Percentiles rank a stretch among this genome's conserved stretches.
Conservation (phyloP, 2,113 vertebrate species). For the Hassar affinis region DNA sequence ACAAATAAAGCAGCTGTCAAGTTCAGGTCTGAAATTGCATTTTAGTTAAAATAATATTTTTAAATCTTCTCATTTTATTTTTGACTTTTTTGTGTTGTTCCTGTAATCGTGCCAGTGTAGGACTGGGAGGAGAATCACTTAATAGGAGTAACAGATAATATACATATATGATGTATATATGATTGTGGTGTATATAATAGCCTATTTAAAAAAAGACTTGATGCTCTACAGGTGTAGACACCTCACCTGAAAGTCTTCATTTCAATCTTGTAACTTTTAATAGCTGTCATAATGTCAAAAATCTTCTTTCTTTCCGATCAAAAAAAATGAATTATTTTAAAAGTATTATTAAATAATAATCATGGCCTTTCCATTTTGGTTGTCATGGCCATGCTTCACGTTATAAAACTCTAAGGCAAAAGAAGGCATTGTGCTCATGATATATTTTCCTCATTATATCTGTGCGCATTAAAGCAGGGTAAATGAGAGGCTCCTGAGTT, state of each 20-base stretch:
- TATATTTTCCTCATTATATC: neutral
- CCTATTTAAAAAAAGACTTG: neutral
- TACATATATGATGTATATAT: no score
- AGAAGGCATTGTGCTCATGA: neutral
- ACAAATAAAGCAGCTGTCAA: neutral
- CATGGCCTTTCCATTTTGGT: no score
- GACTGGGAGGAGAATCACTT: neutral
- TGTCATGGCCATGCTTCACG: no score
- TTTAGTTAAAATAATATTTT: neutral
- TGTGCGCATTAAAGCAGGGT: conserved; percentile 4
- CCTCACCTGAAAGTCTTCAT: neutral
- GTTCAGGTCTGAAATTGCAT: neutral
- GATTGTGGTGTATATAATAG: neutral
- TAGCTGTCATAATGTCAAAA: no score
- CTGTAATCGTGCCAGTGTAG: neutral
- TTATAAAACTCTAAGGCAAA: neutral
- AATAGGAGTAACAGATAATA: neutral
- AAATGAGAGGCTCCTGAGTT: conserved; percentile 44
- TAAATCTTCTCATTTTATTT: no score
- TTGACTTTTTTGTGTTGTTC: neutral
- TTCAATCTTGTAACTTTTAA: neutral
- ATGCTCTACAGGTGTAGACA: neutral
- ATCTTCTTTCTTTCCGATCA: no score
- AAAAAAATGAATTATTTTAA: no score
- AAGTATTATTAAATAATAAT: no score